Evolutionary conservation across 2,888 invertebrate species (phyloP), one percentile per base, ranked within the genome.

Genomic region (Drosophila anceps): DNA sequence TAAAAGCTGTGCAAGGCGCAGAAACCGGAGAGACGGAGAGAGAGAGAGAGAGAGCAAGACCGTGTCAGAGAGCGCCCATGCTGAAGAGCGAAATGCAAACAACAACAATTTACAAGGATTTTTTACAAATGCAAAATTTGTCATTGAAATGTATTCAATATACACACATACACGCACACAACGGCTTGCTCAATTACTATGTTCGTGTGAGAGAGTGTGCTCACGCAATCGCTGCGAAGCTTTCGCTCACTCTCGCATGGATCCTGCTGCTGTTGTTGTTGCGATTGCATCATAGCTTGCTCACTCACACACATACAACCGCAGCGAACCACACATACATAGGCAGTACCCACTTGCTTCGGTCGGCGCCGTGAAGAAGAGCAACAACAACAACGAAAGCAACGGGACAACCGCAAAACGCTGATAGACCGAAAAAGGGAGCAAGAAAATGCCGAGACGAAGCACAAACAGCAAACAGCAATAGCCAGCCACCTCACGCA

Each of bases 401-500:
- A 61, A 33, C 53, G 64, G 66, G 62, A 44, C 29, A 51, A 50
- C 54, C 57, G 50, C 61, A 68, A 61, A 24, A 44, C 43, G 67
- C 60, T 72, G 76, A 60, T 82, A 85, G 84, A 87, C 85, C 86
- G 86, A 86, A 86, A 87, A 87, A 87, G 86, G 86, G 86, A 90
- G 86, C 86, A 87, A 79, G 86, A 83, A 85, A 77, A 85, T 54
- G 68, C 60, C 74, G 79, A 78, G 65, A 78, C 82, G 78, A 37
- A 61, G 72, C 76, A 63, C 58, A 71, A 68, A 70, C 59, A 63
- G 48, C 60, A 79, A 68, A 70, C 59, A 63, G 48, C 60, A 79
- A 68, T 62, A 63, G 60, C 63, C 58, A 70, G 50, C 55, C 67
- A 43, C 69, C 80, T 76, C 81, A 79, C 79, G 73, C 73, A 82